Base-by-base conservation (phyloP, 2,888 invertebrate species). In the Coleophora flavipennella region DNA sequence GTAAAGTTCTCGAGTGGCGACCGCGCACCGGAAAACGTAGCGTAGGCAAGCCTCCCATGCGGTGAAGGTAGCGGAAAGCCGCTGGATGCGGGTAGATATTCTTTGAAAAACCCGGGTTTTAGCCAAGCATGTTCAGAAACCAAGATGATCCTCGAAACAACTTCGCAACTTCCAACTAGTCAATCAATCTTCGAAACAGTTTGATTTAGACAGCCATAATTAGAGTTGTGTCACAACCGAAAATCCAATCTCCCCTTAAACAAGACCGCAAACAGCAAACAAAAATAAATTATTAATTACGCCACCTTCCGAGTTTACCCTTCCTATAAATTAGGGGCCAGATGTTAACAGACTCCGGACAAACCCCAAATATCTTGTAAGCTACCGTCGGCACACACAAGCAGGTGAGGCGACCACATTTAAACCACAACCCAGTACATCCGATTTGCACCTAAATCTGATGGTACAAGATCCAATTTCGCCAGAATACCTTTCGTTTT, bases 261-360 rank as follows among this genome's bases (percentile, higher is more conserved):
- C 20, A 20, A 20, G 20, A 20, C 20, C 20, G 20, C 20, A 20
- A 20, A 20, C 20, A 20, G 3, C 57, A 59, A 69, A 63, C 73
- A 65, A 73, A 71, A 77, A 75, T 77, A 73, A 79, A 80, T 81
- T 77, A 83, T 79, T 84, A 83, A 84, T 83, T 79, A 78, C 73
- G 67, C 70, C 70, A 77, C 74, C 73, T 74, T 65, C 65, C 65
- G 62, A 73, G 60, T 72, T 67, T 71, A 81, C 81, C 79, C 81
- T 79, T 78, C 72, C 71, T 61, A 71, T 77, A 74, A 77, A 77
- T 77, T 78, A 72, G 65, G 72, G 69, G 68, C 77, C 79, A 81
- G 80, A 80, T 83, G 83, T 76, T 77, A 72, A 77, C 78, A 73
- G 77, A 76, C 70, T 75, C 59, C 57, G 61, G 67, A 75, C 77